Evolutionary conservation across 2,797 vertebrate genomes (phyloP).

Genomic region (Labroides dimidiatus): DNA sequence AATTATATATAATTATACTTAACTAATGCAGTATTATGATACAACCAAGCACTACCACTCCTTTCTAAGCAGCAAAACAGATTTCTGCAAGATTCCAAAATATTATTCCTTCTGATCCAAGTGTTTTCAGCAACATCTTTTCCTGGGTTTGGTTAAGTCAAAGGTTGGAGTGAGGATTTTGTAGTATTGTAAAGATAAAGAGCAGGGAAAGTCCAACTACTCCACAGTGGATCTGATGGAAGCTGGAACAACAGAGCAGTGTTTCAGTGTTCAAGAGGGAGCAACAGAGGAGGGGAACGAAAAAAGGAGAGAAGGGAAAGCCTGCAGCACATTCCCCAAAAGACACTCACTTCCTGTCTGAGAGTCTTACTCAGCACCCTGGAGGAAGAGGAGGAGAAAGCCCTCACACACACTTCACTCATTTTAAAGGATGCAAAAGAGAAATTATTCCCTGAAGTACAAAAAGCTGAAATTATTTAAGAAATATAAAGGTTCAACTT

Average conservation of each 20-base stretch:
- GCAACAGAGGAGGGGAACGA: constrained; percentile 42
- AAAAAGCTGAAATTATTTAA: background rate
- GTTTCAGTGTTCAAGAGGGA: constrained; percentile 65
- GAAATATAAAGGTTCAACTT: constrained; percentile 24
- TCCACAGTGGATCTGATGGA: constrained; percentile 56
- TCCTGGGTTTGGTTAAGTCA: constrained; percentile 7
- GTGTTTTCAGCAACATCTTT: constrained; percentile 1
- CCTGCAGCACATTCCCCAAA: constrained; percentile 81
- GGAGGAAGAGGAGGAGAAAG: constrained; percentile 69
- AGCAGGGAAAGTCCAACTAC: constrained; percentile 50
- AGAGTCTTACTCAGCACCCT: constrained; percentile 78
- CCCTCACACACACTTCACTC: constrained; percentile 51
- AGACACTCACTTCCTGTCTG: constrained; percentile 83
- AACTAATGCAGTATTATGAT: background rate
- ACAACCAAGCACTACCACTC: background rate
- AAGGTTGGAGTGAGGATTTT: constrained; percentile 24
- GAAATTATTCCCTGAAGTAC: constrained; percentile 20
- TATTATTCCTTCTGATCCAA: background rate
- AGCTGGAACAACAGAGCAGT: constrained; percentile 74
- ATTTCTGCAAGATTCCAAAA: background rate
- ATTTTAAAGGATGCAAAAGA: constrained; percentile 32
- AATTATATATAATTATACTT: background rate
- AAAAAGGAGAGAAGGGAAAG: constrained; percentile 43
- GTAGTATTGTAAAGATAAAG: constrained; percentile 39
- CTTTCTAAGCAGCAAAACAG: background rate